Evolutionary conservation across 2,797 vertebrate genomes (phyloP), one percentile per base, ranked within the genome.

Genomic region (Brachymystax lenok): DNA sequence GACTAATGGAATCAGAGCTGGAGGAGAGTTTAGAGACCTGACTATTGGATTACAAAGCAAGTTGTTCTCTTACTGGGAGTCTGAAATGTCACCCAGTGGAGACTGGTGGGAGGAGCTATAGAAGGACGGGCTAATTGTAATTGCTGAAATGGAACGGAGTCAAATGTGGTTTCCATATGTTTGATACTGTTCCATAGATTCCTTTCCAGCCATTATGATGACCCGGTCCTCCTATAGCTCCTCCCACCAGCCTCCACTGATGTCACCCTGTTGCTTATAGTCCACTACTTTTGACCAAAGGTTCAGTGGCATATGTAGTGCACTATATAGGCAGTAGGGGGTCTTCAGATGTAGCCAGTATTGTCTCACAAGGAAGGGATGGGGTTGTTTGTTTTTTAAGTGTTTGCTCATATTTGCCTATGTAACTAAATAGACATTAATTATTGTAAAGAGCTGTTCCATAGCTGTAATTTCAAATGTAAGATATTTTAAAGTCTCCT

Each of bases 391-490:
- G 8, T 46, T 46, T 46, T 46, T 46, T 92, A 92, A 90, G 88
- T 87, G 88, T 87, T 28, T 63, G 95, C 95, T 96, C 95, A 95
- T 95, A 93, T 95, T 96, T 97, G 94, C 94, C 94, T 94, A 94
- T 94, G 88, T 93, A 91, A 94, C 91, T 94, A 94, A 93, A 91
- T 94, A 95, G 93, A 94, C 95, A 91, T 95, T 95, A 93, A 93
- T 63, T 94, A 92, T 94, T 96, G 96, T 97, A 97, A 97, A 97
- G 92, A 94, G 90, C 92, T 95, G 93, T 96, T 96, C 92, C 94
- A 93, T 93, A 93, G 87, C 84, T 95, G 94, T 94, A 94, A 94
- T 93, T 95, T 96, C 94, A 90, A 94, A 93, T 95, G 97, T 97
- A 97, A 96, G 94, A 96, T 97, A 95, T 96, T 96, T 97, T 92